Conservation (phyloP, 2,797 vertebrate genomes). For the Lithobates sylvaticus region DNA sequence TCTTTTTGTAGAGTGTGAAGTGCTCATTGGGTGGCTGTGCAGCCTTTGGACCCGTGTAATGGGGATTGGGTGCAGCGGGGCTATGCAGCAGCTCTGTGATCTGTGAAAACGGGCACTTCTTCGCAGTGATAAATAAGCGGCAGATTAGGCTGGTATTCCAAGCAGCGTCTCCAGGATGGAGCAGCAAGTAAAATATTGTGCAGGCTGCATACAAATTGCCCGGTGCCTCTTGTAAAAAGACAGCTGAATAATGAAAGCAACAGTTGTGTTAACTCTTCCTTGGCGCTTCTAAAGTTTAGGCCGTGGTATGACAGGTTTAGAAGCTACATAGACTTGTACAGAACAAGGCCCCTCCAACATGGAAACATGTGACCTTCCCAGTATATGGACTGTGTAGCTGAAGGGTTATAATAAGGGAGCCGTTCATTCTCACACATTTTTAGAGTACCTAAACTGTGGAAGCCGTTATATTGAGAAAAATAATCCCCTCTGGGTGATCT, state of each 20-base stretch:
- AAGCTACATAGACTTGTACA: neutral
- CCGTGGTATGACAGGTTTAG: neutral
- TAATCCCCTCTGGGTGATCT: no score
- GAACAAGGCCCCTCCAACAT: neutral
- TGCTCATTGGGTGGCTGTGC: neutral
- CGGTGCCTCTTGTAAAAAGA: constrained; percentile 28
- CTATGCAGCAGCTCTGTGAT: neutral
- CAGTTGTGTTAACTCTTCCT: constrained; percentile 23
- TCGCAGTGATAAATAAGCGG: constrained; percentile 31
- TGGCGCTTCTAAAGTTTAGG: neutral
- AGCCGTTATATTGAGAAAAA: no score
- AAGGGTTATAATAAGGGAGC: no score
- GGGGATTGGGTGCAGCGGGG: neutral
- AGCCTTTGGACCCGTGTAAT: neutral
- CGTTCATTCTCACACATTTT: no score
- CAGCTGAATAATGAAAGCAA: constrained; percentile 29
- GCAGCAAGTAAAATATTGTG: constrained; percentile 21
- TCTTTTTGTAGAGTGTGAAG: no score
- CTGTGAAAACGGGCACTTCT: constrained; percentile 25
- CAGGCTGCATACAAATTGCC: constrained; percentile 55
- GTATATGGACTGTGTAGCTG: no score
- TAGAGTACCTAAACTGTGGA: no score
- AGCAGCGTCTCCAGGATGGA: neutral
- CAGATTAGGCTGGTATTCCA: constrained; percentile 27
- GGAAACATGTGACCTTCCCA: neutral